Evolutionary conservation across 2,888 invertebrate species (phyloP), one percentile per base, ranked within the genome.

Genomic region (Empis livida): DNA sequence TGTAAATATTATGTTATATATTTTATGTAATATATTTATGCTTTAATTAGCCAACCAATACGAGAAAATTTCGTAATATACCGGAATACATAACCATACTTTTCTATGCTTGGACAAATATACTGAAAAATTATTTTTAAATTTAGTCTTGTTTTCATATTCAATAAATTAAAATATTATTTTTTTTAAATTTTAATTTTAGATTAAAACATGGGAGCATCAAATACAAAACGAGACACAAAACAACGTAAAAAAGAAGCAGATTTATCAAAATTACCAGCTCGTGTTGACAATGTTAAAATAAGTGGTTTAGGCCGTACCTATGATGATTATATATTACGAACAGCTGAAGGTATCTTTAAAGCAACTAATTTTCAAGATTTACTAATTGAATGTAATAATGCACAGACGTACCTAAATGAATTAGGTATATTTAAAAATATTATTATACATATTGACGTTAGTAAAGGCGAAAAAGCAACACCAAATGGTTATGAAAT

Each of bases 401-500:
- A 82, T 70, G 84, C 85, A 11, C 79, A 84, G 45, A 72, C 77
- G 15, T 84, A 84, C 54, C 71, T 95, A 47, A 84, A 88, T 61
- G 78, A 82, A 45, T 74, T 94, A 56, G 94, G 93, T 6, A 88
- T 95, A 61, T 96, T 96, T 68, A 84, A 84, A 50, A 83, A 84
- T 58, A 81, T 95, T 45, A 80, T 79, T 4, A 83, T 95, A 15
- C 79, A 79, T 53, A 89, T 97, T 52, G 96, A 97, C 66, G 86
- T 90, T 6, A 87, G 88, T 46, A 79, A 79, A 45, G 90, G 90
- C 1, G 76, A 79, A 0, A 78, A 77, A 53, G 77, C 87, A 13
- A 78, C 84, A n/a, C 79, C 82, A 0, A 79, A 86, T 62, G 91
- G 90, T 11, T 77, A 88, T 45, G 87, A 91, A 74, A 83, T 85